phyloP scores from a whole-genome alignment of 1,140 invertebrate species.

The Meteorus sp. region DNA sequence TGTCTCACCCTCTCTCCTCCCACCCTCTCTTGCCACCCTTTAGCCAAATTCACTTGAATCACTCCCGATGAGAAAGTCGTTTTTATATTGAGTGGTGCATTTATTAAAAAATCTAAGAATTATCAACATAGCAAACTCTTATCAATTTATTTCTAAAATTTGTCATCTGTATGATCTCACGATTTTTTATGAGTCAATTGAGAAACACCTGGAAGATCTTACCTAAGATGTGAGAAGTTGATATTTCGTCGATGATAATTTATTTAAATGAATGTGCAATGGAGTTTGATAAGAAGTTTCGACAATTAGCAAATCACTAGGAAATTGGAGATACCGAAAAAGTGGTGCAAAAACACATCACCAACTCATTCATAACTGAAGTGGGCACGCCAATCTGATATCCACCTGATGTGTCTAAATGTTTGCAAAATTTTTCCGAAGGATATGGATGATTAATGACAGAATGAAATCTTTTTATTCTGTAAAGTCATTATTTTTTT shows the following conservation, averaged over 20 bases:
- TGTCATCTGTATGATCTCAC: too few relatives aligned
- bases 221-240: too few relatives aligned
- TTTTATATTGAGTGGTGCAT: too few relatives aligned
- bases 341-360: slow-evolving; percentile 7
- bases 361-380: slow-evolving; percentile 15
- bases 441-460: slow-evolving; percentile 38
- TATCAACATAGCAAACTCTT: too few relatives aligned
- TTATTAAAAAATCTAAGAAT: too few relatives aligned
- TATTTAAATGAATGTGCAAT: slow-evolving; percentile 16
- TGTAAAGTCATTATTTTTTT: slow-evolving; percentile 25
- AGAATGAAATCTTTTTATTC: neutral
- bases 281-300: slow-evolving; percentile 11
- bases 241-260: too few relatives aligned
- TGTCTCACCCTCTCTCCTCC: neutral
- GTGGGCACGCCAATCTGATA: slow-evolving; percentile 33
- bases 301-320: slow-evolving; percentile 30
- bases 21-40: too few relatives aligned
- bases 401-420: slow-evolving; percentile 22
- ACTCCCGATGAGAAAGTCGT: too few relatives aligned
- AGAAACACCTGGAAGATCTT: too few relatives aligned
- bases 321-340: slow-evolving; percentile 33
- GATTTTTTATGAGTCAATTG: too few relatives aligned
- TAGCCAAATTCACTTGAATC: too few relatives aligned
- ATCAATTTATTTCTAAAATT: too few relatives aligned
- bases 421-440: slow-evolving; percentile 23